Evolutionary conservation across 2,888 invertebrate genomes (phyloP).

Genomic region (Sycophila texana): DNA sequence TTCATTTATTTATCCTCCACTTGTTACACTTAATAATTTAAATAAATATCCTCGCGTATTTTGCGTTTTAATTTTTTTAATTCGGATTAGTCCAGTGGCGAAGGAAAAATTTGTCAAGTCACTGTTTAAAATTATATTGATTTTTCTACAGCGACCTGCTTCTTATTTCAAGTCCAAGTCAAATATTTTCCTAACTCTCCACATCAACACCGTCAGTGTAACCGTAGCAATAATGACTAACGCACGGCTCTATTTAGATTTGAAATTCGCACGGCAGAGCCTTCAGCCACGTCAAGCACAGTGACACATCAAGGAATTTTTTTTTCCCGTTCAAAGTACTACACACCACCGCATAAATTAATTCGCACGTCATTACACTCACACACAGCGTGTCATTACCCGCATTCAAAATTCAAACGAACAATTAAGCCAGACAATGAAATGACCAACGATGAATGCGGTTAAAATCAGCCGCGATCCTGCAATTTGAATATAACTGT

Average conservation of each 20-base stretch:
- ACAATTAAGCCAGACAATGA: no score
- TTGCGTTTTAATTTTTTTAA: background rate
- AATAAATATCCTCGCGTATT: background rate
- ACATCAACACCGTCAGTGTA: background rate
- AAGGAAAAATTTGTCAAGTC: slow-evolving; percentile 39
- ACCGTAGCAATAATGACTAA: no score
- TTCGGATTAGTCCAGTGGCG: background rate
- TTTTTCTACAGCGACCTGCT: slow-evolving; percentile 6
- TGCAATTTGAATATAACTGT: no score
- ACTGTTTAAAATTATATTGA: slow-evolving; percentile 44
- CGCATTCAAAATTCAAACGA: no score
- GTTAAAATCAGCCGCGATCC: no score
- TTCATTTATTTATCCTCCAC: background rate
- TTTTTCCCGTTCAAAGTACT: background rate
- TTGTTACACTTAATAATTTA: background rate
- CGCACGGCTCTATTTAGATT: no score
- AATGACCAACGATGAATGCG: no score
- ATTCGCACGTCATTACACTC: background rate
- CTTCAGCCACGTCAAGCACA: no score
- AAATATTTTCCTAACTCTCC: slow-evolving; percentile 28
- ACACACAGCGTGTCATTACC: background rate
- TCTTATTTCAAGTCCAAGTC: slow-evolving; percentile 13
- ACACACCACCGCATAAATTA: no score
- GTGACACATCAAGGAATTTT: no score
- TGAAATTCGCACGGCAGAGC: no score